Base-by-base conservation (phyloP, 2,888 invertebrate genomes). In the Teleogryllus oceanicus region DNA sequence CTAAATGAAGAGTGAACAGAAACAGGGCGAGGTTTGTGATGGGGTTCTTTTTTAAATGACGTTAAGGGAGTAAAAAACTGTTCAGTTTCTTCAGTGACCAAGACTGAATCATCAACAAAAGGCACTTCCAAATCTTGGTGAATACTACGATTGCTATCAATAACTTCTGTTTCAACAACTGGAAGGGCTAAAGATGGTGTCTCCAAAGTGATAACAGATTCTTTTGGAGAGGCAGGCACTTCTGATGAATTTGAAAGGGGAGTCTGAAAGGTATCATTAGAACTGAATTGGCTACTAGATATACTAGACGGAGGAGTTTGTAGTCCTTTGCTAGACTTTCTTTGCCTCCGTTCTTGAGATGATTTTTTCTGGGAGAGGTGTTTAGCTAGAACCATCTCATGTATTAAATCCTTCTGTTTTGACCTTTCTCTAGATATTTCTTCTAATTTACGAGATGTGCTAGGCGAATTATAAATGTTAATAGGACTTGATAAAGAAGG, bases 361-460 rank as follows among this genome's bases (percentile, higher is more conserved):
- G 89, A 88, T 83, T 91, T 92, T 83, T 79, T 92, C 84, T 92
- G 91, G 2, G 91, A 90, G 84, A 91, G 90, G 84, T 94, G 88
- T 86, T 94, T 92, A 85, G 93, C 94, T 90, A 96, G 91, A 79
- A 96, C 93, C 87, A 96, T 89, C 85, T 95, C 92, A 84, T 95
- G 92, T 77, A 96, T 94, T 49, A 96, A 89, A 85, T 93, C 94
- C 83, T 95, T 95, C 87, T 96, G 95, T 85, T 94, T 93, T 74
- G 93, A 93, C 80, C 95, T 89, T 85, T 95, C 94, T 85, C 93
- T 91, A 82, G 93, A 92, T 62, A 96, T 90, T 87, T 94, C 93
- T 85, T 94, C 93, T 80, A 94, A 89, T 85, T 92, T 93, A 80
- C 91, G 89, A 2, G 90, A 90, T 4, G 92, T 89, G 78, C 91